These are phyloP conservation scores for Trissolcus basalis DNA, from an alignment of 1,140 invertebrate genomes.

Conservation along the genomic window DNA sequence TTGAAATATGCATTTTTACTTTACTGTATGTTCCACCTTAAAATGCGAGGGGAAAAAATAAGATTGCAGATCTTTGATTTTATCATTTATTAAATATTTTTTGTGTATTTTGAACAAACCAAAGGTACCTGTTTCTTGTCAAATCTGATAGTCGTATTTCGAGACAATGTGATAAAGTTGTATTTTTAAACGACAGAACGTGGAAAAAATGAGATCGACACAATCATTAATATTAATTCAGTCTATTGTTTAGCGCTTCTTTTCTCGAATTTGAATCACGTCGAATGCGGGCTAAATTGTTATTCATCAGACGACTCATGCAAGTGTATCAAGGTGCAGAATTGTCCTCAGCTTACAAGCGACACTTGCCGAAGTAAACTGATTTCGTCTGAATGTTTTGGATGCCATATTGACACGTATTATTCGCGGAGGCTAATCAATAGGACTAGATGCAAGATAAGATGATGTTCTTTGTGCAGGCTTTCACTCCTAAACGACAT, in stretches of 20 bases:
- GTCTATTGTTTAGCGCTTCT: background rate
- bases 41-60: no score
- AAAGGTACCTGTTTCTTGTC: no score
- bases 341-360: slow-evolving; percentile 23
- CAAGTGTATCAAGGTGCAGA: slow-evolving; percentile 38
- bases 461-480: slow-evolving; percentile 40
- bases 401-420: slow-evolving; percentile 34
- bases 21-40: no score
- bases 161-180: no score
- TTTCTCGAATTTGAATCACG: slow-evolving; percentile 24
- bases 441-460: slow-evolving; percentile 44
- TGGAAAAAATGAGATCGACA: background rate
- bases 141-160: no score
- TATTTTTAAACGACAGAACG: no score
- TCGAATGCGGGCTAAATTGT: slow-evolving; percentile 26
- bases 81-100: no score
- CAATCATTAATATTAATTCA: slow-evolving; percentile 9
- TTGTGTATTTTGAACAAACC: no score
- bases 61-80: no score
- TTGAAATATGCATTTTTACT: no score
- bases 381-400: slow-evolving; percentile 47
- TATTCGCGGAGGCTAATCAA: slow-evolving; percentile 34
- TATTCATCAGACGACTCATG: slow-evolving; percentile 21
- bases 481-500: background rate
- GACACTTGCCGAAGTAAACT: slow-evolving; percentile 32